phyloP scores from a whole-genome alignment of 2,797 vertebrate genomes.

The Lates japonicus region DNA sequence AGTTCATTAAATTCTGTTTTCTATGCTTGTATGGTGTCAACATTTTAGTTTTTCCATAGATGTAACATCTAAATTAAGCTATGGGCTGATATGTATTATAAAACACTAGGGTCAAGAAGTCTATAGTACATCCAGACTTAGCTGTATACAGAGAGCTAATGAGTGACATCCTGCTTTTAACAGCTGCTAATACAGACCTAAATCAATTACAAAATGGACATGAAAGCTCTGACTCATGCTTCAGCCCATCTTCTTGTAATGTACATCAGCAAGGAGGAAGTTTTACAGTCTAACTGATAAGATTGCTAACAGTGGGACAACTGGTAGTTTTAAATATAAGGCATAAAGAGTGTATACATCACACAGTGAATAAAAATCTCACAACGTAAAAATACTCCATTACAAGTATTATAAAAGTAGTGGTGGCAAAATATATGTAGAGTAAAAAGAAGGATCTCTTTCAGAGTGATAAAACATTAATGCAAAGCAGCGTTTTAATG shows the following conservation, averaged over 20 bases:
- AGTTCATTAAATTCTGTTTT: rapidly evolving
- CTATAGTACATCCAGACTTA: background rate
- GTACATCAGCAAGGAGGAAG: slow-evolving; percentile 14
- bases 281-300: background rate
- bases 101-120: background rate
- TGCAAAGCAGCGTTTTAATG: slow-evolving; percentile 39
- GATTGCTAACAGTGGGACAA: background rate
- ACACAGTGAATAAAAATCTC: background rate
- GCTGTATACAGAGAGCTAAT: background rate
- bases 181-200: slow-evolving; percentile 17
- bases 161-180: slow-evolving; percentile 36
- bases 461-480: slow-evolving; percentile 30
- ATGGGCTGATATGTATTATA: background rate
- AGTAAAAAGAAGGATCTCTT: background rate
- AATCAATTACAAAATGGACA: slow-evolving; percentile 33
- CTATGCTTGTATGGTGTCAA: background rate
- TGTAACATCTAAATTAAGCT: slow-evolving; percentile 3
- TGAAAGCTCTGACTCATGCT: slow-evolving; percentile 45
- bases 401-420: background rate
- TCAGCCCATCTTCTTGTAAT: background rate
- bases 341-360: background rate
- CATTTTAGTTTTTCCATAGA: background rate
- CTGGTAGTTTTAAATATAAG: background rate
- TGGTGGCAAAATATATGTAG: background rate
- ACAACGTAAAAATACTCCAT: background rate